phyloP scores from a whole-genome alignment of 1,140 invertebrate species.

The Psilanteris sp. region DNA sequence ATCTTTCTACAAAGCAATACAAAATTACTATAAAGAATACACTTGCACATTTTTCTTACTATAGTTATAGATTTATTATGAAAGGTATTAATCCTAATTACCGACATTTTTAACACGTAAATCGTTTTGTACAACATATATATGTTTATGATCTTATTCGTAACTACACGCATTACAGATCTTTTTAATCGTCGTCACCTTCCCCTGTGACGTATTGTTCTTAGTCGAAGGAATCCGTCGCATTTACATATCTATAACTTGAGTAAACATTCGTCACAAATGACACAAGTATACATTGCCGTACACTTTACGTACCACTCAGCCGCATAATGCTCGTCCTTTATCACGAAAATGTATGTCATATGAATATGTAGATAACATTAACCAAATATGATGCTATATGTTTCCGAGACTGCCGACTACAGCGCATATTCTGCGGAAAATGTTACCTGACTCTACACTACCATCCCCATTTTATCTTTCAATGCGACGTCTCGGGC shows the following conservation, averaged over 20 bases:
- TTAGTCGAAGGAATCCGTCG: neutral
- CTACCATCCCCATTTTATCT: slow-evolving; percentile 34
- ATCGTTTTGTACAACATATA: too few species aligned
- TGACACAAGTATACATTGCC: slow-evolving; percentile 20
- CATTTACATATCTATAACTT: slow-evolving; percentile 37
- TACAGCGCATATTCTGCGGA: slow-evolving; percentile 37
- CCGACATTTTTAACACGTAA: too few species aligned
- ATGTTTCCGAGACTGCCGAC: slow-evolving; percentile 39
- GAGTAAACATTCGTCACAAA: slow-evolving; percentile 45
- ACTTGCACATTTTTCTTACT: too few species aligned
- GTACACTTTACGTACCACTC: slow-evolving; percentile 37
- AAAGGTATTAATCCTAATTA: too few species aligned
- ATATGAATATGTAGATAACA: slow-evolving; percentile 64
- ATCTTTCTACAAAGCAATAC: too few species aligned
- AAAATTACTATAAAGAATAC: too few species aligned
- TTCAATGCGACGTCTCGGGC: slow-evolving; percentile 21
- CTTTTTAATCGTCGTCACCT: slow-evolving; percentile 3
- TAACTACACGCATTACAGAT: too few species aligned
- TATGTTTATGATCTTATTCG: too few species aligned
- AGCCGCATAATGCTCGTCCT: slow-evolving; percentile 48
- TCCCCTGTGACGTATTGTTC: slow-evolving; percentile 2
- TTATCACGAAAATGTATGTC: slow-evolving; percentile 61
- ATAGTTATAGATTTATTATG: too few species aligned
- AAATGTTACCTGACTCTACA: slow-evolving; percentile 41
- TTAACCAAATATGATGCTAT: slow-evolving; percentile 62